Conservation (phyloP, 2,113 vertebrate species). For the Mionectes macconnelli region DNA sequence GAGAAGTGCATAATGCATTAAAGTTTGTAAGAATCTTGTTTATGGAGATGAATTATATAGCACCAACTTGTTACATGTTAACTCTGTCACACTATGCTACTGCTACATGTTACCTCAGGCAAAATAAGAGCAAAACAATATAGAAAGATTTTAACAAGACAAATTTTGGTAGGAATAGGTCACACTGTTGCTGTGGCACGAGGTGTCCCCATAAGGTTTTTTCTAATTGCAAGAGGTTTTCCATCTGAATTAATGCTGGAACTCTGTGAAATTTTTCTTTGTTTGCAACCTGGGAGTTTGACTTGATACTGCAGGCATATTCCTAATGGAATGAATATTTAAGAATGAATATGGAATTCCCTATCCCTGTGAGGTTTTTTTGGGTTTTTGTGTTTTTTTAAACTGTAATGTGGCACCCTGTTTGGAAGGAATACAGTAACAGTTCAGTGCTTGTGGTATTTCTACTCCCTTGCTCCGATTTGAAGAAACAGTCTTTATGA, state of each 20-base stretch:
- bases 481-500: background rate
- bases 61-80: background rate
- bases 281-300: background rate
- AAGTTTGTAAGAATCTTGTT: background rate
- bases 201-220: background rate
- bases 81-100: background rate
- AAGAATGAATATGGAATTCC: background rate
- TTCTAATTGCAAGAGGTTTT: background rate
- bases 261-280: background rate
- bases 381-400: background rate
- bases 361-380: background rate
- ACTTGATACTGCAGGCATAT: background rate
- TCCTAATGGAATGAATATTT: background rate
- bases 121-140: background rate
- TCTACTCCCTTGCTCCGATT: background rate
- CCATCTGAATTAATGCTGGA: background rate
- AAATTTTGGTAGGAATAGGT: background rate
- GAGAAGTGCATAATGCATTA: background rate
- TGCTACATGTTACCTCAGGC: background rate
- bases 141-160: background rate
- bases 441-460: background rate
- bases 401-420: background rate
- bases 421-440: background rate
- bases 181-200: background rate
- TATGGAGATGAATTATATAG: accelerated